Evolutionary conservation across 2,797 vertebrate species (phyloP).

Genomic region (Myiothlypis chrysogaster): DNA sequence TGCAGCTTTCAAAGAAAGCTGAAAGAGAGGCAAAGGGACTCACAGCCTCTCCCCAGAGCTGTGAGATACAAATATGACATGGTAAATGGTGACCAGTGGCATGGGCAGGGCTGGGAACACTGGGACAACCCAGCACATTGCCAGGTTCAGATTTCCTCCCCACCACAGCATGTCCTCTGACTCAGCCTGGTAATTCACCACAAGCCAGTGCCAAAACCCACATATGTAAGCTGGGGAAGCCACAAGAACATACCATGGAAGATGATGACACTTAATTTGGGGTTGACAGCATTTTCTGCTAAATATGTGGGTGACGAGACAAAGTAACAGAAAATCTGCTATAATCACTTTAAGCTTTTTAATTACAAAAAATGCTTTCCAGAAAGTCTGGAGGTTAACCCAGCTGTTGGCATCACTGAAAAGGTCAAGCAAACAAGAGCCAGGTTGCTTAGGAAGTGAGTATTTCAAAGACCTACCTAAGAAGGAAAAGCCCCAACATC

Average conservation of each 20-base stretch:
- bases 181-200: conserved; percentile 1
- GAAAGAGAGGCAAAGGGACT: neutral
- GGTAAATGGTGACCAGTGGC: rapidly evolving
- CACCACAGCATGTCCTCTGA: neutral
- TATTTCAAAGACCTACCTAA: neutral
- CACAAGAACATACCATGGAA: neutral
- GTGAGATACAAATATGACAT: rapidly evolving
- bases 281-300: conserved; percentile 10
- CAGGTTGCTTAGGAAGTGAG: neutral
- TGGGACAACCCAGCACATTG: rapidly evolving
- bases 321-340: neutral
- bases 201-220: conserved; percentile 25
- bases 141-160: neutral
- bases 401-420: neutral
- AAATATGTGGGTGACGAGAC: neutral
- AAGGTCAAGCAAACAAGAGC: neutral
- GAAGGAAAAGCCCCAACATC: neutral
- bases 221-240: conserved; percentile 3
- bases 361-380: neutral
- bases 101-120: rapidly evolving
- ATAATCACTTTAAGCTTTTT: neutral
- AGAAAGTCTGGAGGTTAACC: conserved; percentile 1
- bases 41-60: rapidly evolving
- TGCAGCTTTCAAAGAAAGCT: neutral
- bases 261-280: neutral